Percentiles rank a stretch among this genome's conserved stretches.
These are phyloP conservation scores for Acromyrmex echinatior DNA, from an alignment of 1,140 invertebrate genomes.

Conservation along the genomic window DNA sequence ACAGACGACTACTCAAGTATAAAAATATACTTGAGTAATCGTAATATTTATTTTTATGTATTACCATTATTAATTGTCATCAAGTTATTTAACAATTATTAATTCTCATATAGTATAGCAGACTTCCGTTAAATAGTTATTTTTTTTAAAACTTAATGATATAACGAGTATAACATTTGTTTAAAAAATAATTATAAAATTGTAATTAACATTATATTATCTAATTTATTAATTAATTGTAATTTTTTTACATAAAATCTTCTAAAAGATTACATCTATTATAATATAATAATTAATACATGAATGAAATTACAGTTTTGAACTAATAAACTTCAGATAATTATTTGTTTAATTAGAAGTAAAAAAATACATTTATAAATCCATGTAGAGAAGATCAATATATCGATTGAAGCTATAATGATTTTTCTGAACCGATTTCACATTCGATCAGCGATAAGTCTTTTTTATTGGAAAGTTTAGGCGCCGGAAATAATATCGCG, in stretches of 20 bases:
- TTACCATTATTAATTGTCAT: conserved; percentile 27
- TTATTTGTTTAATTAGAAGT: background rate
- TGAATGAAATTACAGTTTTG: conserved; percentile 21
- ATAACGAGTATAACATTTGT: background rate
- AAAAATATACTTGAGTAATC: conserved; percentile 26
- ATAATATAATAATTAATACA: background rate
- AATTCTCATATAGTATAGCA: conserved; percentile 22
- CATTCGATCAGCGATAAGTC: background rate
- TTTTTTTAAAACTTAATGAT: background rate
- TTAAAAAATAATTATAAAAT: conserved; percentile 23
- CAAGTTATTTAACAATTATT: conserved; percentile 32
- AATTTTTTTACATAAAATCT: background rate
- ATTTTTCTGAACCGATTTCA: conserved; percentile 28
- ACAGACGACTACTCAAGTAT: conserved; percentile 10
- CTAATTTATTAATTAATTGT: conserved; percentile 11
- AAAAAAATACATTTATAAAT: background rate
- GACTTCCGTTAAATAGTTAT: conserved; percentile 32
- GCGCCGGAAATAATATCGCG: background rate
- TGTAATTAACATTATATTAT: conserved; percentile 12
- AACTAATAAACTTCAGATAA: background rate
- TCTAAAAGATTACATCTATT: background rate
- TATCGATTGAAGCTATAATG: background rate
- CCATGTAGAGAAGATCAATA: background rate
- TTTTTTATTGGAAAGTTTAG: conserved; percentile 41
- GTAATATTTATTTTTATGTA: conserved; percentile 21